Base-by-base conservation (phyloP, 2,797 vertebrate species). In the Channa striata region DNA sequence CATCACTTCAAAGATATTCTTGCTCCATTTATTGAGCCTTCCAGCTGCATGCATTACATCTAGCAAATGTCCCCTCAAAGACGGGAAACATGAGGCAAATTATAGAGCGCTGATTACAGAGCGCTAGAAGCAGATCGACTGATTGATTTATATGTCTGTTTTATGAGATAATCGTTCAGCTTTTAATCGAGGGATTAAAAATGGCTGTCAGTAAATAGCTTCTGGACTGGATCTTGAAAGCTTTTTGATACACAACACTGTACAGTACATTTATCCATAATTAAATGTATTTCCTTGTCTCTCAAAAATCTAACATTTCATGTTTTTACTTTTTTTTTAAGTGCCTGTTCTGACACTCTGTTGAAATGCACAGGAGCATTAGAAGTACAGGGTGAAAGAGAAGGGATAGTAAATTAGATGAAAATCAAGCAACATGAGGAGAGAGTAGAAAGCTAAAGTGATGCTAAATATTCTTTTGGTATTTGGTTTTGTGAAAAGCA, bases 141-240 rank as follows among this genome's bases (percentile, higher is more conserved):
- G 71, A 78, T 72, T 64, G 73, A 83, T 78, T 82, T 62, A 44
- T 65, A 79, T 54, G 77, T 63, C 75, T 82, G 82, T 75, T 86
- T 70, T 64, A 46, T 36, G 80, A 78, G 81, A 90, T 87, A 87
- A 83, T 79, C 72, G 51, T 73, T 67, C 43, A 63, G 53, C 59
- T 80, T 81, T 76, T 86, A 80, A 85, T 85, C 23, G n/a, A 62
- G 49, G 79, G 78, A 89, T 88, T 85, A 87, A 86, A 87, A 77
- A 72, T 65, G 40, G 17, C 71, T 74, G 68, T 64, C 72, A 59
- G 69, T 40, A 66, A 85, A 86, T 67, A 76, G 77, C 69, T 82
- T 72, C 65, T 80, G 74, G 73, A 78, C 75, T 6, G 25, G 59
- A 76, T 81, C 78, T 71, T 59, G 49, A 44, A 59, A 67, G 47